A percentile compares a stretch with the other conserved stretches of the same genome.
Evolutionary conservation across 1,140 invertebrate genomes (phyloP).

Genomic region (Papilio xuthus): DNA sequence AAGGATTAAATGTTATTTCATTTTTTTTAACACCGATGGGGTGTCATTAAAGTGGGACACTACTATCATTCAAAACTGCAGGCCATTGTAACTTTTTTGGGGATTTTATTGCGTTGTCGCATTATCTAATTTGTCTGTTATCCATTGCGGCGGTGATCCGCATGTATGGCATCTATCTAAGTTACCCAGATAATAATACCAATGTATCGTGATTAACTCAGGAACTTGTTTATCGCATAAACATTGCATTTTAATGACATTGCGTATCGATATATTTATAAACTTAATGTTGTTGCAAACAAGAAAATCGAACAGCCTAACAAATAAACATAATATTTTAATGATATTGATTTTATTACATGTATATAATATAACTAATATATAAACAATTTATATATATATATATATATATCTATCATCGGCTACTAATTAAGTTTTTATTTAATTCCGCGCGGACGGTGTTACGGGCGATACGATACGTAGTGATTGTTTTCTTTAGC

Average conservation of each 20-base stretch:
- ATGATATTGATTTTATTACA: slow-evolving; percentile 23
- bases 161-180: neutral
- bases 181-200: neutral
- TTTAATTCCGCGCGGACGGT: too few relatives aligned
- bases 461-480: too few relatives aligned
- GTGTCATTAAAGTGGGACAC: too few relatives aligned
- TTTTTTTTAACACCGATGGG: too few relatives aligned
- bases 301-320: slow-evolving; percentile 30
- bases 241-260: neutral
- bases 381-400: too few relatives aligned
- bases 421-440: too few relatives aligned
- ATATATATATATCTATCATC: too few relatives aligned
- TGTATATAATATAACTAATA: too few relatives aligned
- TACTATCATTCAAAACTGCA: too few relatives aligned
- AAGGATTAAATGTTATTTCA: too few relatives aligned
- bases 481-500: neutral
- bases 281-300: neutral
- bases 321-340: slow-evolving; percentile 40
- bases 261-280: neutral
- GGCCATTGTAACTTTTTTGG: neutral
- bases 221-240: slow-evolving; percentile 2
- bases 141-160: too few relatives aligned
- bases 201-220: neutral
- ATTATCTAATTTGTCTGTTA: neutral
- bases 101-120: neutral